Evolutionary conservation across 2,888 invertebrate genomes (phyloP).

Genomic region (Eudemis profundana): DNA sequence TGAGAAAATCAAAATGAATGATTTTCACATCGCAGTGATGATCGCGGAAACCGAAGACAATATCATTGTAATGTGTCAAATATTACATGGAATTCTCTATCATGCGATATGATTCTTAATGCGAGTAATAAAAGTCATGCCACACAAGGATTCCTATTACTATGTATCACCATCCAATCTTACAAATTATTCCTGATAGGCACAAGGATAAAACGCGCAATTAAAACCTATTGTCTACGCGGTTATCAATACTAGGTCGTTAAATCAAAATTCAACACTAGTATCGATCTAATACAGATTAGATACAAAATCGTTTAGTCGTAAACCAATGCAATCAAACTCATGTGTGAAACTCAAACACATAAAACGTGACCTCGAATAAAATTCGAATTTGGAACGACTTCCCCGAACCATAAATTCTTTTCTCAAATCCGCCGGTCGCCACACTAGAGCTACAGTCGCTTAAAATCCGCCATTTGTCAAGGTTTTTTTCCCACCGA

Average conservation of each 20-base stretch:
- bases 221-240: constrained; percentile 17
- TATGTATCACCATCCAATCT: constrained; percentile 54
- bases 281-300: constrained; percentile 61
- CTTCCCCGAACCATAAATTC: constrained; percentile 60
- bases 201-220: constrained; percentile 28
- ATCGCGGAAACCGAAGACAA: too few relatives aligned
- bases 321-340: constrained; percentile 68
- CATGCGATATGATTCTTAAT: constrained; percentile 25
- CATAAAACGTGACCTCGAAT: constrained; percentile 62
- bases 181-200: constrained; percentile 36
- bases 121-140: constrained; percentile 45
- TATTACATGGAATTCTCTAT: constrained; percentile 13
- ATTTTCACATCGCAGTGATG: too few relatives aligned
- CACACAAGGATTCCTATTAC: constrained; percentile 61
- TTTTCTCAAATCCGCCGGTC: constrained; percentile 57
- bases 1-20: too few relatives aligned
- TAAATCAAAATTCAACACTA: constrained; percentile 55
- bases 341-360: constrained; percentile 65
- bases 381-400: constrained; percentile 47
- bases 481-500: constrained; percentile 58
- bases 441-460: constrained; percentile 58
- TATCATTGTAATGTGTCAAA: constrained; percentile 4
- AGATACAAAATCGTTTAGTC: constrained; percentile 47
- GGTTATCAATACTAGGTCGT: constrained; percentile 7
- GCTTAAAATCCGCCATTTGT: constrained; percentile 60